Conservation (phyloP, 2,113 vertebrate genomes). For the Dipodomys spectabilis region DNA sequence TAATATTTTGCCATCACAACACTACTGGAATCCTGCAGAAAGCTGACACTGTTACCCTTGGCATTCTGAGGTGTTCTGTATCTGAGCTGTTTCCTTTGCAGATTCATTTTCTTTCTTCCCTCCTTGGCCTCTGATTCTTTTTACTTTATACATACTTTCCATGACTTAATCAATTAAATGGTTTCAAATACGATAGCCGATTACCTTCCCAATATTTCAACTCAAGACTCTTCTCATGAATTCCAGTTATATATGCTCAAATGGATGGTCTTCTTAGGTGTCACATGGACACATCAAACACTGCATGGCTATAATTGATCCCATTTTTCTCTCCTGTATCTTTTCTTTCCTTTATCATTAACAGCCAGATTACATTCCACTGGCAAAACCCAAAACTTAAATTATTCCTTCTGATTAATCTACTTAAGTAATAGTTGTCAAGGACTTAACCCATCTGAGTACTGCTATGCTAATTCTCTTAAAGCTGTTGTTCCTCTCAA, state of each 20-base stretch:
- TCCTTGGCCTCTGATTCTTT: background rate
- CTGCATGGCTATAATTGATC: background rate
- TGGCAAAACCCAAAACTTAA: background rate
- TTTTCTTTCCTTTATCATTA: background rate
- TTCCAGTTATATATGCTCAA: background rate
- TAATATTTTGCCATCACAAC: background rate
- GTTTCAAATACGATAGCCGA: background rate
- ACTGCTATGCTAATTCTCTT: background rate
- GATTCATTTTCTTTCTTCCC: background rate
- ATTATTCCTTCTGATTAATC: background rate
- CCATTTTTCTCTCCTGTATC: background rate
- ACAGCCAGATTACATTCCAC: background rate
- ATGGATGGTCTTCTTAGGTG: background rate
- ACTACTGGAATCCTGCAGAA: background rate
- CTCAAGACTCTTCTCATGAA: slow-evolving; percentile 1
- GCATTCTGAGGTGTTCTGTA: background rate
- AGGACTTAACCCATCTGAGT: background rate
- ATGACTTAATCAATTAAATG: background rate
- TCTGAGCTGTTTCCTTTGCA: background rate
- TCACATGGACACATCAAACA: background rate
- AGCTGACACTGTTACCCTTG: background rate
- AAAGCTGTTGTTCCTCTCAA: background rate
- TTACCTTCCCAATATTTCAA: slow-evolving; percentile 2
- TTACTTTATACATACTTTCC: background rate
- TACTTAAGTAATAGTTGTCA: background rate